phyloP scores from a whole-genome alignment of 1,140 invertebrate species.

The Limonius californicus region DNA sequence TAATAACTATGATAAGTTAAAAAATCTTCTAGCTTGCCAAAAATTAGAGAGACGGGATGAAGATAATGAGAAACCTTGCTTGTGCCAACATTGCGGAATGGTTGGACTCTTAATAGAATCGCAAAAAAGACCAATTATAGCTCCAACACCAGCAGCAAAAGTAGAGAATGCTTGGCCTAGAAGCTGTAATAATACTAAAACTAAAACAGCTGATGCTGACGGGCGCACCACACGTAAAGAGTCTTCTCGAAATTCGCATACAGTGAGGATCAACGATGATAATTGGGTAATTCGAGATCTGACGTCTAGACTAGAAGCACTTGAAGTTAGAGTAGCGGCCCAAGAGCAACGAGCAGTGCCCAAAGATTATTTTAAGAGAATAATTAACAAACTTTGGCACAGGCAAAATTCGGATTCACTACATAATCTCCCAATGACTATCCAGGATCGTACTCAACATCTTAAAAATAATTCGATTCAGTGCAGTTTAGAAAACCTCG shows the following conservation, averaged over 20 bases:
- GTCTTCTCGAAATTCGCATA: background rate
- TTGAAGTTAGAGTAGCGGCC: slow-evolving; percentile 22
- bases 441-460: too few relatives aligned
- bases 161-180: background rate
- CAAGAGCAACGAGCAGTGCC: slow-evolving; percentile 27
- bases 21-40: slow-evolving; percentile 19
- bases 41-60: slow-evolving; percentile 2
- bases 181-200: background rate
- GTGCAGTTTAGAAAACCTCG: too few relatives aligned
- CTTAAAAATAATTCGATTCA: too few relatives aligned
- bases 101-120: slow-evolving; percentile 29
- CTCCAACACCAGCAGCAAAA: too few relatives aligned
- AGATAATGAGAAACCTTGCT: slow-evolving; percentile 26
- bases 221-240: background rate
- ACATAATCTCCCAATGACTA: background rate
- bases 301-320: slow-evolving; percentile 15
- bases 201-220: background rate
- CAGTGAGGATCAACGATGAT: background rate
- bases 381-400: slow-evolving; percentile 24
- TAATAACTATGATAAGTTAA: slow-evolving; percentile 24
- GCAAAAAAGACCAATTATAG: slow-evolving; percentile 25
- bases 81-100: slow-evolving; percentile 33
- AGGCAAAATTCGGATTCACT: background rate
- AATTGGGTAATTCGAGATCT: slow-evolving; percentile 19
- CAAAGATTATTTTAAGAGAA: slow-evolving; percentile 29